Evolutionary conservation across 2,113 vertebrate genomes (phyloP).

Genomic region (Diadophis punctatus): DNA sequence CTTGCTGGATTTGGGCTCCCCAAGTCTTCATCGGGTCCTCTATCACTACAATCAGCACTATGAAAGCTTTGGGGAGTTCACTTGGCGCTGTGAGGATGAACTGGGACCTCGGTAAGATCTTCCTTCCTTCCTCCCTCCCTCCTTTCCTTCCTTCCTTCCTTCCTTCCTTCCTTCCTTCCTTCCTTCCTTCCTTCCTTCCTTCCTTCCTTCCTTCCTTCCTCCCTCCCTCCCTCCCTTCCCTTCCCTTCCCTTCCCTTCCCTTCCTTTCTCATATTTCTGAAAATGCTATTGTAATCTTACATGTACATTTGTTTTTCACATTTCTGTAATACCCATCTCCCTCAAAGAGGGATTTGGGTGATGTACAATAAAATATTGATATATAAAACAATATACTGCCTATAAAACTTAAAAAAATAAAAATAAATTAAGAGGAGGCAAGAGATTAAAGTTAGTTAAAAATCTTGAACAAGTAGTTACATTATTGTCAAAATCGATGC

Average conservation of each 20-base stretch:
- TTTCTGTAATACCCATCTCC: neutral
- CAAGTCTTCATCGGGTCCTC: constrained; percentile 90
- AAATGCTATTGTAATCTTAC: neutral
- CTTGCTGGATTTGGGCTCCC: constrained; percentile 90
- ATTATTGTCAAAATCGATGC: too few relatives aligned
- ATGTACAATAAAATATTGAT: neutral
- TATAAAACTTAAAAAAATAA: neutral
- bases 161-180: too few relatives aligned
- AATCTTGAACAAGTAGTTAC: neutral
- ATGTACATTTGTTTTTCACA: neutral
- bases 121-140: neutral
- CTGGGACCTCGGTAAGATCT: constrained; percentile 87
- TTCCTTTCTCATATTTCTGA: neutral
- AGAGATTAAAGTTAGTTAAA: neutral
- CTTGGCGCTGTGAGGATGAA: constrained; percentile 97
- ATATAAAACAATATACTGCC: neutral
- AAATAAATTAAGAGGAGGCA: neutral
- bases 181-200: neutral
- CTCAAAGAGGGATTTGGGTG: neutral
- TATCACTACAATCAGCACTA: constrained; percentile 98
- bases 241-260: neutral
- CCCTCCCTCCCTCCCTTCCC: too few relatives aligned
- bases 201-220: too few relatives aligned
- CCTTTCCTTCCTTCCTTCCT: neutral
- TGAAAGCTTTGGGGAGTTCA: constrained; percentile 97